Conservation (phyloP, 1,140 invertebrate genomes). For the Conopomorpha cramerella region DNA sequence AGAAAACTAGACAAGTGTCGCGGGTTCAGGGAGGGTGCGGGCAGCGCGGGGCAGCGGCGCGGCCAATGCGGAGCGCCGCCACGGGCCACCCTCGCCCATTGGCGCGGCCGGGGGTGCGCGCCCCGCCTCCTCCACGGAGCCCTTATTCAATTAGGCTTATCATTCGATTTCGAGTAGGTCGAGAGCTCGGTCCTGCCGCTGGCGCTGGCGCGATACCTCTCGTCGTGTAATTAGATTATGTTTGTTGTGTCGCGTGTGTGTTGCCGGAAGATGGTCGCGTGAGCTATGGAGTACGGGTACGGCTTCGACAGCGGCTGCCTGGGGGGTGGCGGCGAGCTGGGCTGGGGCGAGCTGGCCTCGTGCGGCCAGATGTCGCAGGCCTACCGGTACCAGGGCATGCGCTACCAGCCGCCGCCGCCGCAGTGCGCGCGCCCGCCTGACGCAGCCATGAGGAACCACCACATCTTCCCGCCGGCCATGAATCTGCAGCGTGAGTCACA, state of each 20-base stretch:
- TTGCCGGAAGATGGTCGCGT: neutral
- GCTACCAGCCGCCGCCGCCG: conserved; percentile 48
- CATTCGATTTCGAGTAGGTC: conserved; percentile 62
- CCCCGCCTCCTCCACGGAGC: conserved; percentile 52
- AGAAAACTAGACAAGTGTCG: conserved; percentile 60
- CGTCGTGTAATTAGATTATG: too few species aligned
- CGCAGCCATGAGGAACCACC: conserved; percentile 46
- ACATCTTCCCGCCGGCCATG: conserved; percentile 56
- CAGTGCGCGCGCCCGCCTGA: conserved; percentile 52
- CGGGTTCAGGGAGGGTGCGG: conserved; percentile 18
- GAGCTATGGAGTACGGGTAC: conserved; percentile 56
- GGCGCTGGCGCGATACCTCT: too few species aligned
- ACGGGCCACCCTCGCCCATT: conserved; percentile 28
- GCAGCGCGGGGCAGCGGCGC: conserved; percentile 17
- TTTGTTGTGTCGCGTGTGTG: too few species aligned
- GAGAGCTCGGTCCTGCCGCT: conserved; percentile 46
- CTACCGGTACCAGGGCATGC: conserved; percentile 68
- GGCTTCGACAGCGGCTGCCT: conserved; percentile 46
- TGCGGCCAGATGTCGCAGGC: conserved; percentile 86
- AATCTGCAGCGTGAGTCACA: conserved; percentile 57
- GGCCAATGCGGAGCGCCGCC: conserved; percentile 26
- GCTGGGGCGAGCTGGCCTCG: conserved; percentile 82
- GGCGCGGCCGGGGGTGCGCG: conserved; percentile 34
- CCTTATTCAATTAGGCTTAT: conserved; percentile 64
- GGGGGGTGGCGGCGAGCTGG: conserved; percentile 42